Conservation (phyloP, 2,888 invertebrate genomes). For the Drosophila cognata region DNA sequence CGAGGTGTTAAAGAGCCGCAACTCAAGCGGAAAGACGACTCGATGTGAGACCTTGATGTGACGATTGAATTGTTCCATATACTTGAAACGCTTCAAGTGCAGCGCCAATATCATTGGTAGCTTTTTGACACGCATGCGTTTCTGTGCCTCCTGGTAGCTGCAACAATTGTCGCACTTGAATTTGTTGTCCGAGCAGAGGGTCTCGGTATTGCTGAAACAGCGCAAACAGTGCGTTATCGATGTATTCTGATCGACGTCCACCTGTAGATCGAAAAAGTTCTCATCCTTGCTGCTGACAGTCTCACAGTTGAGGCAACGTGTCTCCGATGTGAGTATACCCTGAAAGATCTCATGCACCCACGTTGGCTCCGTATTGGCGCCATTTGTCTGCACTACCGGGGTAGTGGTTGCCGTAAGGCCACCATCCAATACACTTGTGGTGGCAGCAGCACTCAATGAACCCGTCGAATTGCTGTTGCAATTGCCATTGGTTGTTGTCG, state of each 20-base stretch:
- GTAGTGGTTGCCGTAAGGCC: conserved; percentile 67
- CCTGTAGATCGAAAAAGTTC: conserved; percentile 99
- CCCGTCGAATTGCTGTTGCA: conserved; percentile 81
- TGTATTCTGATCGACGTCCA: conserved; percentile 99
- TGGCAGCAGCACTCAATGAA: conserved; percentile 67
- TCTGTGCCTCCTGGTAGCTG: conserved; percentile 99
- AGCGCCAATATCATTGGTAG: conserved; percentile 98
- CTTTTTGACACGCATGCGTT: conserved; percentile 99
- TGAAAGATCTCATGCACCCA: conserved; percentile 99
- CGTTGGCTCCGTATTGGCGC: conserved; percentile 91
- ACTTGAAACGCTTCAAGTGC: conserved; percentile 97
- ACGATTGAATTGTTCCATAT: conserved; percentile 99
- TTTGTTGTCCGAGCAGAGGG: conserved; percentile 99
- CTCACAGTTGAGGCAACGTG: conserved; percentile 99
- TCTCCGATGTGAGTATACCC: conserved; percentile 99
- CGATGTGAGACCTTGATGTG: conserved; percentile 99
- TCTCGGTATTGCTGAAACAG: conserved; percentile 99
- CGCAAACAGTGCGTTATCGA: conserved; percentile 99
- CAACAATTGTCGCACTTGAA: conserved; percentile 99
- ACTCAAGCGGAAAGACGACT: conserved; percentile 98
- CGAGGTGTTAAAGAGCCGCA: conserved; percentile 98
- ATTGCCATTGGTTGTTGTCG: conserved; percentile 77
- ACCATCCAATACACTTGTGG: conserved; percentile 69
- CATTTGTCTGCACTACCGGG: conserved; percentile 81
- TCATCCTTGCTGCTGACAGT: conserved; percentile 99